Evolutionary conservation across 2,113 vertebrate species (phyloP).

Genomic region (Condylura cristata): DNA sequence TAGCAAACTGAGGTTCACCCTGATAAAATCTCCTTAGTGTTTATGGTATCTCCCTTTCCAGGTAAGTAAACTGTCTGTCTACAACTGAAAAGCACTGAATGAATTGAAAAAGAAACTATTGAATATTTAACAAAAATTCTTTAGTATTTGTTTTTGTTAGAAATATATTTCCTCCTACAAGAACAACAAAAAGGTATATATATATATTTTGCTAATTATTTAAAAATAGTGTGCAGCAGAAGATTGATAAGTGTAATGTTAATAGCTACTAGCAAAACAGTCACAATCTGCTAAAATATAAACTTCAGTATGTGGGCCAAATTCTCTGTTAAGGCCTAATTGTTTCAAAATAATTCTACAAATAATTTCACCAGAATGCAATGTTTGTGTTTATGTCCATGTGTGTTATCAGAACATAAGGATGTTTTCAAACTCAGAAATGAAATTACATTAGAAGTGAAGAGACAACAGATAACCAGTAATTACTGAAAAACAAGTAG

Average conservation of each 20-base stretch:
- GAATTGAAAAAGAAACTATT: not conserved
- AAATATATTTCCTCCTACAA: not conserved
- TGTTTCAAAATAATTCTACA: not conserved
- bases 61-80: not conserved
- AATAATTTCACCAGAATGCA: not conserved
- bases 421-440: constrained; percentile 11
- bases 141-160: not conserved
- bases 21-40: too few relatives aligned
- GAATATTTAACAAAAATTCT: not conserved
- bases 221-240: not conserved
- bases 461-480: not conserved
- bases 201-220: not conserved
- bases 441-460: not conserved
- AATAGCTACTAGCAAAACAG: not conserved
- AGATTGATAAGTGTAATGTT: not conserved
- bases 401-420: not conserved
- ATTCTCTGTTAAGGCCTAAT: not conserved
- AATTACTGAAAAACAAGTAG: not conserved
- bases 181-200: not conserved
- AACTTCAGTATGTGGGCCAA: not conserved
- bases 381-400: not conserved
- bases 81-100: not conserved
- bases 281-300: not conserved
- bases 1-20: too few relatives aligned
- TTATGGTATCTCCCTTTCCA: too few relatives aligned